Conservation (phyloP, 2,113 vertebrate genomes). For the Corythornis vintsioides region DNA sequence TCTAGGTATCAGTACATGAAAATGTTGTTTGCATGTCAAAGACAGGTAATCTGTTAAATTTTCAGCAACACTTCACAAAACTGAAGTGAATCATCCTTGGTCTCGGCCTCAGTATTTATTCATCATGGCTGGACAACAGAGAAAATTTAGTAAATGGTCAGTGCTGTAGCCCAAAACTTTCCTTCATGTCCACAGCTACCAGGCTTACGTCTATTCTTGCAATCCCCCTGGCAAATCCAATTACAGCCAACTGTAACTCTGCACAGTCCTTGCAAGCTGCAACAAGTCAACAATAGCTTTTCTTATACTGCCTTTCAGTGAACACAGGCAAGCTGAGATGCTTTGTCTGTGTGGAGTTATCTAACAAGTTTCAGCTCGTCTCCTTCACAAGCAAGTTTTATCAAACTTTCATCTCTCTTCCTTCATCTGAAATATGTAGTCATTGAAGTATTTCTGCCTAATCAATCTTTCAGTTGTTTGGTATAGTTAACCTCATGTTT, state of each 20-base stretch:
- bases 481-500: neutral
- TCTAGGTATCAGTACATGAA: neutral
- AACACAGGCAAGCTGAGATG: neutral
- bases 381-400: constrained; percentile 43
- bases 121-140: neutral
- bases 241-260: neutral
- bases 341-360: constrained; percentile 64
- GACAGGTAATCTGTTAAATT: neutral
- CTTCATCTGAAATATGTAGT: neutral
- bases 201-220: neutral
- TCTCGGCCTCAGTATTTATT: neutral
- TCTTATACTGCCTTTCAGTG: constrained; percentile 62
- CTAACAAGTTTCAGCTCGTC: constrained; percentile 73
- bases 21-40: neutral
- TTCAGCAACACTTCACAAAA: neutral
- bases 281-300: constrained; percentile 69
- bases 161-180: neutral
- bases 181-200: neutral
- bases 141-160: neutral
- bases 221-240: neutral
- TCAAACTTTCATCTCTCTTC: constrained; percentile 18
- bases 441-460: neutral
- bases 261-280: constrained; percentile 57
- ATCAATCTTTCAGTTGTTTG: neutral
- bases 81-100: neutral